Percentiles rank a stretch among this genome's conserved stretches.
Conservation (phyloP, 2,797 vertebrate genomes). For the Pteronotus mesoamericanus region DNA sequence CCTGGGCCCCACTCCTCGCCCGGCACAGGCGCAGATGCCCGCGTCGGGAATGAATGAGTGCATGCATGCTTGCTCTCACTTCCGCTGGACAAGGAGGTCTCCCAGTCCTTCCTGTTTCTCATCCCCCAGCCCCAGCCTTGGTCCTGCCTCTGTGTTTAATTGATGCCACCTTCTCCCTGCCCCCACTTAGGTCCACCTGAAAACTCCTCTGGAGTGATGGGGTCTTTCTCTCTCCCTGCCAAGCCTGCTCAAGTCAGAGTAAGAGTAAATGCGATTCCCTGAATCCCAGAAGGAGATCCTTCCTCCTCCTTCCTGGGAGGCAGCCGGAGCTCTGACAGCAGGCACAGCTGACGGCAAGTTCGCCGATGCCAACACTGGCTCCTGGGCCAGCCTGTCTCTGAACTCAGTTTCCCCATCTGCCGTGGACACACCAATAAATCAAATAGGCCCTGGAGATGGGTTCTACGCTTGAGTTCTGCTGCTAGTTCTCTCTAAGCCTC, state of each 20-base stretch:
- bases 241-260: neutral
- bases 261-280: neutral
- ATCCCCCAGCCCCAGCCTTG: too few relatives aligned
- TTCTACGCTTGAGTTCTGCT: neutral
- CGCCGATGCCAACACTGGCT: neutral
- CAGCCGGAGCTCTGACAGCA: neutral
- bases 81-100: neutral
- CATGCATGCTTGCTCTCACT: neutral
- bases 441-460: neutral
- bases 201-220: neutral
- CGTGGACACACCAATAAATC: rapidly evolving
- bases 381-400: neutral
- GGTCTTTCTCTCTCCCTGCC: neutral
- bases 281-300: neutral
- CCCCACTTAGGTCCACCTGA: neutral
- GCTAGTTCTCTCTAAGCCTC: neutral
- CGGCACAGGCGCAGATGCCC: neutral
- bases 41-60: neutral
- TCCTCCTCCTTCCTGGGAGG: neutral
- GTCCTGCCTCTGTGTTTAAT: neutral
- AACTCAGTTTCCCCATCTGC: neutral
- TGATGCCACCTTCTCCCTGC: neutral
- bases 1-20: neutral
- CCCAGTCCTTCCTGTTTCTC: neutral
- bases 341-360: neutral